A percentile compares a stretch with the other conserved stretches of the same genome.
Evolutionary conservation across 2,888 invertebrate species (phyloP).

Genomic region (Leucozona laternaria): DNA sequence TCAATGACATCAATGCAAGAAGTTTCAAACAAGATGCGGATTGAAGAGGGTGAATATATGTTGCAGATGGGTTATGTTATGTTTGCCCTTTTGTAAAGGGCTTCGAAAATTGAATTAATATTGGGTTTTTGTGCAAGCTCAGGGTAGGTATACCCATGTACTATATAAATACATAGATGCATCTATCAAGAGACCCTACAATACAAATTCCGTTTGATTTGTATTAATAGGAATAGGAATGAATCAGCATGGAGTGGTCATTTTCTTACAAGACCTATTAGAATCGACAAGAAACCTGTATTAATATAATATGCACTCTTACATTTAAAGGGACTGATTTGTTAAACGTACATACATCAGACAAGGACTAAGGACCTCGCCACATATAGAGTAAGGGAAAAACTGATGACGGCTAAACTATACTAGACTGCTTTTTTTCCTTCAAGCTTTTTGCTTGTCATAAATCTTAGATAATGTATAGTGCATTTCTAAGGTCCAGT

Average conservation of each 20-base stretch:
- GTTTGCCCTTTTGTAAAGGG: background rate
- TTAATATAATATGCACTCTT: too few relatives aligned
- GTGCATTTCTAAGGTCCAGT: too few relatives aligned
- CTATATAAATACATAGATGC: too few relatives aligned
- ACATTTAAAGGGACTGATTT: too few relatives aligned
- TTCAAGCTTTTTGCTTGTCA: too few relatives aligned
- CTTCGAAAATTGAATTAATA: slow-evolving; percentile 33
- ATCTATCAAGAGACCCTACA: background rate
- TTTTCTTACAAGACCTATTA: background rate
- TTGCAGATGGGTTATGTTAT: background rate
- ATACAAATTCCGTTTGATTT: slow-evolving; percentile 3
- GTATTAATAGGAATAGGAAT: background rate
- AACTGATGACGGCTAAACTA: too few relatives aligned
- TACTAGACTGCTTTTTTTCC: too few relatives aligned
- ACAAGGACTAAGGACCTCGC: too few relatives aligned
- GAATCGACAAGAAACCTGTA: too few relatives aligned
- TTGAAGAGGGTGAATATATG: background rate
- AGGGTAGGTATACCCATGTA: background rate
- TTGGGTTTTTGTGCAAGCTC: background rate
- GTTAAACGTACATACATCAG: too few relatives aligned
- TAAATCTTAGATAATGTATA: too few relatives aligned
- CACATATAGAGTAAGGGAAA: too few relatives aligned
- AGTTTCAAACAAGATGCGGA: background rate
- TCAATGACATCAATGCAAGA: background rate
- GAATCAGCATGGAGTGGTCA: slow-evolving; percentile 10